Evolutionary conservation across 2,888 invertebrate genomes (phyloP).

Genomic region (Sceliomorpha sp.): DNA sequence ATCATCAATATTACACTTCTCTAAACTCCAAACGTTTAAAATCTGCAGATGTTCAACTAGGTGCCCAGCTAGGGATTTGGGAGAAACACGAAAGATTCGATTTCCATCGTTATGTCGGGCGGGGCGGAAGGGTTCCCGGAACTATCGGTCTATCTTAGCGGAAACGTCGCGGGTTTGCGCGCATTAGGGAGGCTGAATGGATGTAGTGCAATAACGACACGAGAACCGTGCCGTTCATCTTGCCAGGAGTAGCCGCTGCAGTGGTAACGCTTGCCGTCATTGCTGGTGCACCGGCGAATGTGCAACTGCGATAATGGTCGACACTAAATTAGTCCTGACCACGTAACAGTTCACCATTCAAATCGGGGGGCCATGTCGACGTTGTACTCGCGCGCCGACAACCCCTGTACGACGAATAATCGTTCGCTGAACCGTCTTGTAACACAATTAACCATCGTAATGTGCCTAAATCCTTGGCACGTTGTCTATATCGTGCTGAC

Average conservation of each 20-base stretch:
- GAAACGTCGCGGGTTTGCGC: conserved; percentile 53
- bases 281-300: conserved; percentile 51
- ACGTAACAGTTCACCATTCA: conserved; percentile 41
- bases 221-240: conserved; percentile 63
- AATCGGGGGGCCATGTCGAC: conserved; percentile 15
- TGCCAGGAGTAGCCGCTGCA: conserved; percentile 43
- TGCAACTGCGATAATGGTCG: conserved; percentile 67
- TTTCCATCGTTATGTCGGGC: too few relatives aligned
- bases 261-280: conserved; percentile 19
- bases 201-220: conserved; percentile 64
- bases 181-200: conserved; percentile 56
- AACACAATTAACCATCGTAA: conserved; percentile 41
- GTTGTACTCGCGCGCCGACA: conserved; percentile 35
- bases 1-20: too few relatives aligned
- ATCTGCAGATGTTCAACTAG: too few relatives aligned
- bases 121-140: conserved; percentile 42
- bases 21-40: too few relatives aligned
- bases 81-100: too few relatives aligned
- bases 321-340: conserved; percentile 67
- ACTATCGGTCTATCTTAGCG: conserved; percentile 42
- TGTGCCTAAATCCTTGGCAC: conserved; percentile 21
- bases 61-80: too few relatives aligned
- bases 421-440: conserved; percentile 35
- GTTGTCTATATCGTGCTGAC: too few relatives aligned
- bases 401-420: conserved; percentile 39